These are phyloP conservation scores for Nycticorax nycticorax DNA, from an alignment of 2,113 vertebrate species.

Conservation along the genomic window DNA sequence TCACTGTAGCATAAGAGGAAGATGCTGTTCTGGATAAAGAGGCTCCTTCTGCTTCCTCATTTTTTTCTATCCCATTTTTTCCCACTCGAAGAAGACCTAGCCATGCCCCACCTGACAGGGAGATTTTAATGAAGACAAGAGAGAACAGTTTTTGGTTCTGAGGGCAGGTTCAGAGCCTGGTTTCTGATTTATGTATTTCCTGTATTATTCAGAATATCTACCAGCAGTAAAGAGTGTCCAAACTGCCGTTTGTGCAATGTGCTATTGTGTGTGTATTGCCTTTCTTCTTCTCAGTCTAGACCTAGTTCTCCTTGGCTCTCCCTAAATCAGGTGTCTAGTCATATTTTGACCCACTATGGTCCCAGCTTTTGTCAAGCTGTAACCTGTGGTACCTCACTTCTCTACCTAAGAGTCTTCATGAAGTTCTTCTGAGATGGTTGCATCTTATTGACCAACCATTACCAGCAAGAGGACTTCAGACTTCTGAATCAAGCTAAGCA, in stretches of 20 bases:
- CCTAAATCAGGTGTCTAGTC: background rate
- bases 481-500: background rate
- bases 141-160: background rate
- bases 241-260: background rate
- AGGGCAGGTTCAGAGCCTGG: background rate
- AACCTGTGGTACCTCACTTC: background rate
- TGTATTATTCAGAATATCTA: background rate
- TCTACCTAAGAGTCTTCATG: background rate
- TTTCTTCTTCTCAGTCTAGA: background rate
- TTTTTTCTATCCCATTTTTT: background rate
- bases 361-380: background rate
- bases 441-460: background rate
- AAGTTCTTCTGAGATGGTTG: background rate
- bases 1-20: background rate
- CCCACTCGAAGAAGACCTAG: background rate
- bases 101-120: background rate
- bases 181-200: background rate
- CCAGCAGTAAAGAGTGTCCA: conserved; percentile 37
- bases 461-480: background rate
- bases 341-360: background rate
- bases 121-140: background rate
- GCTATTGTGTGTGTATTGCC: background rate
- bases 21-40: background rate
- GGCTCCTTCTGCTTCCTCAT: background rate
- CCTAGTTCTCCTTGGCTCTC: background rate